Percentiles rank a stretch among this genome's conserved stretches.
These are phyloP conservation scores for Drosophila nasuta DNA, from an alignment of 1,140 invertebrate species.

Conservation along the genomic window DNA sequence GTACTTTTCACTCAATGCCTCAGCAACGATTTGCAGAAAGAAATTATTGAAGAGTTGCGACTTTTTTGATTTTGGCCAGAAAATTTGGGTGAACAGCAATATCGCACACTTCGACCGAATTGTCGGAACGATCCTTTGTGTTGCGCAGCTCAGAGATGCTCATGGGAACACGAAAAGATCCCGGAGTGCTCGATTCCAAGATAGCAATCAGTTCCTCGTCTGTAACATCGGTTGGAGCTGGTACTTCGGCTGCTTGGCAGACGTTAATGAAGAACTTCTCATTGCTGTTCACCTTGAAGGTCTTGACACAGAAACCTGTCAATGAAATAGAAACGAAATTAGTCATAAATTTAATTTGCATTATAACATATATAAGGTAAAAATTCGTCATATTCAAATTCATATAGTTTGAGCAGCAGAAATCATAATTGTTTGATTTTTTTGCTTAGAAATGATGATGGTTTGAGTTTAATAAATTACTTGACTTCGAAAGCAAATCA, in stretches of 20 bases:
- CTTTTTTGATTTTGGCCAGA: constrained; percentile 88
- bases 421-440: too few species aligned
- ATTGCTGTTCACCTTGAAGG: constrained; percentile 88
- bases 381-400: too few species aligned
- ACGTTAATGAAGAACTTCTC: constrained; percentile 93
- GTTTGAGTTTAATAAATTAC: too few species aligned
- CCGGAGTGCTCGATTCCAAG: constrained; percentile 89
- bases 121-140: constrained; percentile 92
- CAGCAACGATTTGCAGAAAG: constrained; percentile 90
- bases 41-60: constrained; percentile 90
- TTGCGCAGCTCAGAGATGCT: constrained; percentile 92
- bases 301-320: constrained; percentile 94
- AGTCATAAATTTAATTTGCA: not conserved
- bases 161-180: constrained; percentile 93
- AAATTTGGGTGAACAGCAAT: constrained; percentile 91
- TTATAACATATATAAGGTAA: too few species aligned
- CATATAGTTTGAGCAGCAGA: too few species aligned
- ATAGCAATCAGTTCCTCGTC: constrained; percentile 91
- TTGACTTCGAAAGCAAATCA: too few species aligned
- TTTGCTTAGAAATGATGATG: too few species aligned
- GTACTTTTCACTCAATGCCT: constrained; percentile 91
- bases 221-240: constrained; percentile 91
- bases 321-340: not conserved
- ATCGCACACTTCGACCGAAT: constrained; percentile 90
- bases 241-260: constrained; percentile 91